A percentile compares a stretch with the other conserved stretches of the same genome.
Conservation (phyloP, 2,113 vertebrate genomes). For the Chionis minor region DNA sequence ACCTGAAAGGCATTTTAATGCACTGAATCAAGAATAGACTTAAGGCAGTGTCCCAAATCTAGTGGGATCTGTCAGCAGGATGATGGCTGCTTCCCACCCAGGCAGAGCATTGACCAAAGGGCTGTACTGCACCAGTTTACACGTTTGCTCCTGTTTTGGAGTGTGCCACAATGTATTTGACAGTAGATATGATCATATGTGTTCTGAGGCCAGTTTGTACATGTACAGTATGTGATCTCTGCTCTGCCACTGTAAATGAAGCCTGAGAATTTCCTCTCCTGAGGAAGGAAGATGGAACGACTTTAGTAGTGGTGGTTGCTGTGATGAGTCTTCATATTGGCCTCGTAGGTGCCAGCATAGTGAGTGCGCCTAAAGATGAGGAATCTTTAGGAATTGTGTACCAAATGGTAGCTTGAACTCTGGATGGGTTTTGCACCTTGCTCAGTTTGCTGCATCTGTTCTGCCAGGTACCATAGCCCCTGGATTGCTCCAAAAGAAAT, state of each 20-base stretch:
- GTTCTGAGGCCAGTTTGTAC: background rate
- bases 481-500: background rate
- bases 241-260: background rate
- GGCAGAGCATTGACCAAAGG: background rate
- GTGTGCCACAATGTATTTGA: background rate
- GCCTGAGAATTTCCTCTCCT: background rate
- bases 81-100: background rate
- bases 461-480: background rate
- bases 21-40: background rate
- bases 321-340: background rate
- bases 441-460: background rate
- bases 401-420: background rate
- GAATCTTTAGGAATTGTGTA: background rate
- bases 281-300: background rate
- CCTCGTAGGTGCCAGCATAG: background rate
- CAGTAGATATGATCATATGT: background rate
- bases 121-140: background rate
- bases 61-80: background rate
- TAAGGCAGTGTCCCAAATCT: background rate
- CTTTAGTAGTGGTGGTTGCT: background rate
- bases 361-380: fast-evolving
- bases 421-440: background rate
- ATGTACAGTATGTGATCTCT: background rate
- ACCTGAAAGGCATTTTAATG: background rate
- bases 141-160: background rate